Base-by-base conservation (phyloP, 2,888 invertebrate genomes). In the Sphaerophoria rueppellii region DNA sequence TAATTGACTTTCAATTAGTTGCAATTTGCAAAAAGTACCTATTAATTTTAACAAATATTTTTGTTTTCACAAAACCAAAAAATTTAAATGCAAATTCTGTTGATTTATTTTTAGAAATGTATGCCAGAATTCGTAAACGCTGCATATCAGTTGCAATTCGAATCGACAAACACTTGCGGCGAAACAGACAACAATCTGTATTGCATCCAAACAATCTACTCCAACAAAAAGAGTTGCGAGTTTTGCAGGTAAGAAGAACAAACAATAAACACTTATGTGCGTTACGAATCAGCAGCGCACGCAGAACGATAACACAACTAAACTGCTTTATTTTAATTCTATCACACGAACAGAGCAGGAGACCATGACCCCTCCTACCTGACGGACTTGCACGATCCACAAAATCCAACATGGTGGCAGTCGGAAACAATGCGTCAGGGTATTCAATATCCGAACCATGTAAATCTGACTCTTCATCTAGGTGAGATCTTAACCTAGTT, bases 61-160 rank as follows among this genome's bases (percentile, higher is more conserved):
- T 43, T 11, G 6, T 9, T 12, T 43, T 2, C 43, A 9, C 43
- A 43, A 43, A 37, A 5, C 40, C 7, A 6, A 9, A 9, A 43
- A 43, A 43, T 43, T 0, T 0, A 43, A 43, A 43, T 9, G 34
- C 12, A 32, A 34, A 54, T 48, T 4, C 32, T 61, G 11, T 32
- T 14, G n/a, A 14, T 52, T 61, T 35, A 61, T 35, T 48, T 43
- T 93, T 93, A 98, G 96, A 94, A 96, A 93, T 99, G 99, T 92
- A 96, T 98, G 89, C 99, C 99, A 0, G 97, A 97, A 89, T 99
- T 99, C 92, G 97, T 97, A 90, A 99, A 99, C 91, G 98, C 98
- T 4, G 99, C 99, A 7, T 99, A 96, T 92, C 95, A 95, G 90
- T 94, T 96, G 71, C 93, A 94, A 86, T 97, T 99, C 92, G 97